These are phyloP conservation scores for Anoplophora glabripennis DNA, from an alignment of 1,140 invertebrate genomes.

Conservation along the genomic window DNA sequence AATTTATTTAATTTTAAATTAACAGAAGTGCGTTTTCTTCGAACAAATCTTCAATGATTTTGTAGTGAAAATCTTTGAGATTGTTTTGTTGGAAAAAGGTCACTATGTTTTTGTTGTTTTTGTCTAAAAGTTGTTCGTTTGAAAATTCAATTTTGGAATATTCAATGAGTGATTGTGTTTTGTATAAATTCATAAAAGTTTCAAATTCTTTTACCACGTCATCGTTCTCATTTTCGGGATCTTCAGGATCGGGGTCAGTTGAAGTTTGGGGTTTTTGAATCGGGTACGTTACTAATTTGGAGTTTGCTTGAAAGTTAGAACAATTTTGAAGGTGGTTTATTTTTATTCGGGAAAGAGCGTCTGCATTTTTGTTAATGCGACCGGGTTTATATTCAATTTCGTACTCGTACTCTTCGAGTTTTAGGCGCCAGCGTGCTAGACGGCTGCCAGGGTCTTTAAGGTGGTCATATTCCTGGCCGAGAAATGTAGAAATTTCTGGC, in stretches of 20 bases:
- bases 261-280: not conserved
- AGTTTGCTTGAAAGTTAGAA: conserved; percentile 10
- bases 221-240: not conserved
- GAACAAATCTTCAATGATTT: conserved; percentile 16
- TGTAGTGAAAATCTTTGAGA: conserved; percentile 14
- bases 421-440: no score
- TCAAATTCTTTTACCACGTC: conserved; percentile 9
- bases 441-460: no score
- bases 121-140: conserved; percentile 15
- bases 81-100: conserved; percentile 21
- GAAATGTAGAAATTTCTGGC: no score
- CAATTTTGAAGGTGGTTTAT: conserved; percentile 21
- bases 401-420: conserved; percentile 24
- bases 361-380: conserved; percentile 23
- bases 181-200: conserved; percentile 7
- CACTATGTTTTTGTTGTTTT: conserved; percentile 20
- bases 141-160: conserved; percentile 20
- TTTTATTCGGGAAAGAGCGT: conserved; percentile 25
- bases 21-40: conserved; percentile 6
- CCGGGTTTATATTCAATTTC: conserved; percentile 18
- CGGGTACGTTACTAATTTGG: no score
- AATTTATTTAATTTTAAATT: conserved; percentile 8
- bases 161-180: conserved; percentile 18
- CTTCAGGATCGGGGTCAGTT: not conserved
- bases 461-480: no score